phyloP scores from a whole-genome alignment of 1,140 invertebrate species.

The Sweltsa coloradensis region DNA sequence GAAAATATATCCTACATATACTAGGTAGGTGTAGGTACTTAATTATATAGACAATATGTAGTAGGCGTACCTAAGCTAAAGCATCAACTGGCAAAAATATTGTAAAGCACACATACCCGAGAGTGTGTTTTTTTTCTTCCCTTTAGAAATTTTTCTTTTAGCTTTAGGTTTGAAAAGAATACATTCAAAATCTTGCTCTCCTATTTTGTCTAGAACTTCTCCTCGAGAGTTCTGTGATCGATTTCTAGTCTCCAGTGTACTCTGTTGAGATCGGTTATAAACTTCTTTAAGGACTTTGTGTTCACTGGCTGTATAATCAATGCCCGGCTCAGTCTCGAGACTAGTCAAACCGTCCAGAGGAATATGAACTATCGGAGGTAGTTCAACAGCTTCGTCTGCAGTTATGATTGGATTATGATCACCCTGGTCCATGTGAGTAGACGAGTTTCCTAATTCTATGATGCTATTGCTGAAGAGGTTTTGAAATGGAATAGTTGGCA shows the following conservation, averaged over 20 bases:
- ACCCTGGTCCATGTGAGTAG: conserved; percentile 23
- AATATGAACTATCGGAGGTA: conserved; percentile 28
- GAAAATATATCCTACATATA: too few species aligned
- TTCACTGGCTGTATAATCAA: conserved; percentile 10
- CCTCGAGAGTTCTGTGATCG: conserved; percentile 7
- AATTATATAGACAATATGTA: too few species aligned
- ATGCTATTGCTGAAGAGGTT: too few species aligned
- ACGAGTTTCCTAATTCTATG: conserved; percentile 15
- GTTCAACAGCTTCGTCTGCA: conserved; percentile 40
- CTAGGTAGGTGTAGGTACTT: too few species aligned
- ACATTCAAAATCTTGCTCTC: conserved; percentile 40
- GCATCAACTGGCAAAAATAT: too few species aligned
- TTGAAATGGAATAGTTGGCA: conserved; percentile 30
- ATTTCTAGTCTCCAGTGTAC: background rate
- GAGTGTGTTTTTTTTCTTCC: too few species aligned
- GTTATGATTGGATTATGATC: conserved; percentile 31
- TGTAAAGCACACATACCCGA: too few species aligned
- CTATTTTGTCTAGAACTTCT: conserved; percentile 31
- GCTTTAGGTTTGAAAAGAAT: conserved; percentile 37
- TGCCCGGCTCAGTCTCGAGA: conserved; percentile 12
- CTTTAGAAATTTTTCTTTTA: conserved; percentile 23
- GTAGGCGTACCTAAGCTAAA: too few species aligned
- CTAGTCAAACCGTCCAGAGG: conserved; percentile 18
- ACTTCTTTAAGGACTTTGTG: conserved; percentile 10
- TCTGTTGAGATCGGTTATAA: conserved; percentile 15